Evolutionary conservation across 2,888 invertebrate species (phyloP), one percentile per base, ranked within the genome.

Genomic region (Volucella zonaria): DNA sequence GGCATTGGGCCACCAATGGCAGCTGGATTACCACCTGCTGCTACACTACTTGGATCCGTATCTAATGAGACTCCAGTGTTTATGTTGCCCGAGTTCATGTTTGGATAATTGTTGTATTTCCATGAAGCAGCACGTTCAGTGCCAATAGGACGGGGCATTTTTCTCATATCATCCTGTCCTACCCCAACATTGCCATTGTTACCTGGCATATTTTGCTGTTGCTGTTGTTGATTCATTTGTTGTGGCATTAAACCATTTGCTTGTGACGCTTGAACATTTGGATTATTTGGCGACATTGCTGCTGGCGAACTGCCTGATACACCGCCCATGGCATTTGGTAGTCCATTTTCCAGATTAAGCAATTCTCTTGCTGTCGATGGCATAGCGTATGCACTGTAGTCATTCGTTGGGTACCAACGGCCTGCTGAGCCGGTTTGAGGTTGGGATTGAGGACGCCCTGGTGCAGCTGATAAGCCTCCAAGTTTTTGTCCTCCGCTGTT

Each of bases 91-190:
- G 87, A 82, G 54, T 87, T 87, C 79, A 89, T 89, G 76, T 89
- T 90, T 40, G 89, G 88, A 77, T 90, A 91, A 86, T 90, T 90
- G 70, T 90, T 90, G 78, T 90, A 91, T 77, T 92, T 92, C 92
- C 91, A 92, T 62, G 91, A 91, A 14, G 91, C 91, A 11, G 91
- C 91, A 88, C 97, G 93, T 92, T 96, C 97, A 0, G 96, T 96
- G 87, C 97, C 97, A 90, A 97, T 97, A 66, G 97, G 96, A 4
- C 95, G 89, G 70, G 95, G 95, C 88, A 92, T 92, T 89, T 92
- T 92, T 43, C 92, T 90, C 87, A 90, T 89, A 88, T 92, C 92
- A 79, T 92, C 92, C 47, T 87, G 87, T 12, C 79, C 79, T 4
- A 51, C 61, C 0, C 59, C 73, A 12, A 62, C 73, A 64, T 70